A percentile compares a stretch with the other conserved stretches of the same genome.
Conservation (phyloP, 2,113 vertebrate species). For the Ranitomeya variabilis region DNA sequence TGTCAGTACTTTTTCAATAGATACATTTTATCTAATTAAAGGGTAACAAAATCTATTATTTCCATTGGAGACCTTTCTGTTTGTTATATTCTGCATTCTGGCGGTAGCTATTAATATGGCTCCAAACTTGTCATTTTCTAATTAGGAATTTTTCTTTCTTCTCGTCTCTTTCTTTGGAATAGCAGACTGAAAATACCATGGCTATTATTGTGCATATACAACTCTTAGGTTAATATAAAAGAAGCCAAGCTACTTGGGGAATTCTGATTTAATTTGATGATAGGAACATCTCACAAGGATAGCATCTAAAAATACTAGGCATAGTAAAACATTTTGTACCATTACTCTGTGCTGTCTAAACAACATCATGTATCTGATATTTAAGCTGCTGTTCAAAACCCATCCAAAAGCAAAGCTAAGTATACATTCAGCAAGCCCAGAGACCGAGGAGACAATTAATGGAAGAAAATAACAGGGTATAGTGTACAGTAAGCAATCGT, state of each 20-base stretch:
- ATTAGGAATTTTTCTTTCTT: not conserved
- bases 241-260: constrained; percentile 17
- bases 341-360: constrained; percentile 25
- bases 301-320: constrained; percentile 25
- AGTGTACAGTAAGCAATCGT: not conserved
- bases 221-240: not conserved
- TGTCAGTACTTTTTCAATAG: not conserved
- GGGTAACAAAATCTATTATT: not conserved
- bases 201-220: not conserved
- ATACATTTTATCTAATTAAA: not conserved
- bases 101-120: not conserved
- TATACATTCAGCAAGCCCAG: not conserved
- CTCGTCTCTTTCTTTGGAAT: not conserved
- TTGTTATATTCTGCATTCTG: not conserved
- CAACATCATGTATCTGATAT: constrained; percentile 29
- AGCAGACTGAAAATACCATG: not conserved
- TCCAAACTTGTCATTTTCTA: constrained; percentile 8
- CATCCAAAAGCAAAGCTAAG: not conserved
- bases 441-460: not conserved
- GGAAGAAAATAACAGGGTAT: not conserved
- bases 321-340: constrained; percentile 16
- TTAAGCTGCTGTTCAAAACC: constrained; percentile 3
- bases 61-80: not conserved
- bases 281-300: constrained; percentile 17
- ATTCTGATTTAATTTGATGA: constrained; percentile 46